A percentile compares a stretch with the other conserved stretches of the same genome.
phyloP scores from a whole-genome alignment of 2,113 vertebrate genomes.

The Ginglymostoma cirratum region DNA sequence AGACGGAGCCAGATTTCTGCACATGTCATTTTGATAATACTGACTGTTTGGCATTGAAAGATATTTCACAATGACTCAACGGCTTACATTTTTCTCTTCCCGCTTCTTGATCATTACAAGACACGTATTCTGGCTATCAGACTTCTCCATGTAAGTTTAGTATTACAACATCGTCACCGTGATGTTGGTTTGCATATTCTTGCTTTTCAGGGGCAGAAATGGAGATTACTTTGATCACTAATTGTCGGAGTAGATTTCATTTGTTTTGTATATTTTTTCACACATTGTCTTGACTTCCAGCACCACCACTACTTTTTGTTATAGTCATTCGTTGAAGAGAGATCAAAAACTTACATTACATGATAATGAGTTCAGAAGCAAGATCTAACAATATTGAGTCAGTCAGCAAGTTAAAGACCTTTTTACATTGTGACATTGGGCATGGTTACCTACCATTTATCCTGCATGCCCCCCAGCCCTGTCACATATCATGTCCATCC shows the following conservation, averaged over 20 bases:
- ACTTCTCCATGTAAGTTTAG: not conserved
- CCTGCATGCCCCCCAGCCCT: too few relatives aligned
- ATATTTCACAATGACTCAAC: not conserved
- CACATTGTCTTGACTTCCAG: not conserved
- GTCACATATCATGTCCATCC: too few relatives aligned
- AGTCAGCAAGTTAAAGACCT: not conserved
- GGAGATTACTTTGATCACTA: not conserved
- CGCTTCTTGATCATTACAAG: not conserved
- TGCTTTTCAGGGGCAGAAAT: not conserved
- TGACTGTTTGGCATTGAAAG: not conserved
- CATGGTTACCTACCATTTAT: not conserved
- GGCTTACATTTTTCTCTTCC: not conserved
- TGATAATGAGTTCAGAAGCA: not conserved
- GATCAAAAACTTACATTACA: not conserved
- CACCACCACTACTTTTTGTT: not conserved
- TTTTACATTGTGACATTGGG: not conserved
- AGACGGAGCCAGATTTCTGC: constrained; percentile 1
- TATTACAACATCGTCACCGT: not conserved
- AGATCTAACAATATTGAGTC: not conserved
- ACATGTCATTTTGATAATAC: not conserved
- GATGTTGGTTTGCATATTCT: not conserved
- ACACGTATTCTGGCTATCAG: not conserved
- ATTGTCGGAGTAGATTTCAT: not conserved
- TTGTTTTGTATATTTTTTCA: not conserved
- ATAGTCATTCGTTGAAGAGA: not conserved